These are phyloP conservation scores for Chaenodraco wilsoni DNA, from an alignment of 2,797 vertebrate species.

Conservation along the genomic window DNA sequence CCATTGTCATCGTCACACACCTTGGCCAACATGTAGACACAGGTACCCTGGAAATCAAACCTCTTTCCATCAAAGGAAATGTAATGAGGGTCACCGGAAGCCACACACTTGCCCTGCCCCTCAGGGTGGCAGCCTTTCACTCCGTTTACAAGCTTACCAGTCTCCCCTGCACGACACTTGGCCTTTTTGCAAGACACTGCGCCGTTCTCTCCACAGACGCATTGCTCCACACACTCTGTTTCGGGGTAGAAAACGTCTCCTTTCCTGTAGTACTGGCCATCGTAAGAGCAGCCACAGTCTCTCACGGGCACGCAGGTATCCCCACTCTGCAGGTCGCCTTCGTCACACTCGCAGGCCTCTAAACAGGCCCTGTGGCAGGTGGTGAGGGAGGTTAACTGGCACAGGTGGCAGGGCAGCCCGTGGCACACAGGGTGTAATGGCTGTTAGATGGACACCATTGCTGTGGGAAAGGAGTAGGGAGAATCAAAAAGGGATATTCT, in stretches of 20 bases:
- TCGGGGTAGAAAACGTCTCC: constrained; percentile 70
- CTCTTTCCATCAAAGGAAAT: constrained; percentile 81
- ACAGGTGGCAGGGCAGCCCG: constrained; percentile 80
- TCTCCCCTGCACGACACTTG: constrained; percentile 69
- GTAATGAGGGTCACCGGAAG: constrained; percentile 82
- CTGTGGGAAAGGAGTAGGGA: constrained; percentile 62
- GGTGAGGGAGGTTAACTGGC: constrained; percentile 54
- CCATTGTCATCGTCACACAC: constrained; percentile 67
- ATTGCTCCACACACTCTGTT: constrained; percentile 65
- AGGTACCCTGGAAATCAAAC: constrained; percentile 85
- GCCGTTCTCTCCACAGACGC: constrained; percentile 75
- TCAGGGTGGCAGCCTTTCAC: constrained; percentile 74
- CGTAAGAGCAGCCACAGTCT: constrained; percentile 85
- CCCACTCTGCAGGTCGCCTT: constrained; percentile 81
- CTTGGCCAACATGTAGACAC: constrained; percentile 81
- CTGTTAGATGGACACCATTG: constrained; percentile 80
- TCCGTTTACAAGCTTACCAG: constrained; percentile 74
- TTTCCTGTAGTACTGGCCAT: constrained; percentile 74
- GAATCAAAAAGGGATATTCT: neutral
- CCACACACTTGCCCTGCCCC: constrained; percentile 79
- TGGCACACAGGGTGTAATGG: constrained; percentile 81
- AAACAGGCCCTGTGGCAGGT: constrained; percentile 68
- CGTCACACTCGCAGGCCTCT: constrained; percentile 87
- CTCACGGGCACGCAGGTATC: constrained; percentile 78
- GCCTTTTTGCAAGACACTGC: constrained; percentile 65